Conservation (phyloP, 2,113 vertebrate genomes). For the Calyptomena viridis region DNA sequence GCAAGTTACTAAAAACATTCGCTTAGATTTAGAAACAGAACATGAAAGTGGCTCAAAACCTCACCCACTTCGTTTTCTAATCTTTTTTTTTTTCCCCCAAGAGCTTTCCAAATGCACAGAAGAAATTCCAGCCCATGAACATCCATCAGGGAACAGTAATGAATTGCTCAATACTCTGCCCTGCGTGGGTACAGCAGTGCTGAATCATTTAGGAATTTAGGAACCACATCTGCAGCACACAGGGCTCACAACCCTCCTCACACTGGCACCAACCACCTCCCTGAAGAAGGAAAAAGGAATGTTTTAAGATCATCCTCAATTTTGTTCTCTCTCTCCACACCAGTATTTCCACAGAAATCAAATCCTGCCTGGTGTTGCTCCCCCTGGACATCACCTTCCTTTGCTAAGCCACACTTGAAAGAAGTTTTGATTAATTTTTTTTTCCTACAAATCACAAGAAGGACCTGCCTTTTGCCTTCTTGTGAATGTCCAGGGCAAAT, state of each 20-base stretch:
- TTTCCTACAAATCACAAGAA: neutral
- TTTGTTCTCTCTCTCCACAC: neutral
- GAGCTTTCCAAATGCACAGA: neutral
- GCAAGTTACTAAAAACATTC: neutral
- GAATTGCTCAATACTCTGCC: slow-evolving; percentile 18
- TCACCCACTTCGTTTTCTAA: neutral
- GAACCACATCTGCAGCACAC: slow-evolving; percentile 31
- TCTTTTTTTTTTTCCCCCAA: neutral
- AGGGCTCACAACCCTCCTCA: neutral
- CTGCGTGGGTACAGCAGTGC: neutral
- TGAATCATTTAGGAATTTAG: slow-evolving; percentile 49
- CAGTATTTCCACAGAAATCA: neutral
- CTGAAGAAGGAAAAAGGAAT: neutral
- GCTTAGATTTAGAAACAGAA: neutral
- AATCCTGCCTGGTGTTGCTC: neutral
- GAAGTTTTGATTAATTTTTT: neutral
- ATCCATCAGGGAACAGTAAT: slow-evolving; percentile 32
- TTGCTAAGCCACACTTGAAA: neutral
- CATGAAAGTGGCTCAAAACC: neutral
- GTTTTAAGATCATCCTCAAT: neutral
- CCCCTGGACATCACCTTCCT: neutral
- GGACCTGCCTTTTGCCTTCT: neutral
- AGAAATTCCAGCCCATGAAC: slow-evolving; percentile 34
- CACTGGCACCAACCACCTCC: neutral
- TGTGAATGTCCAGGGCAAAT: neutral